phyloP scores from a whole-genome alignment of 37 sponge, comb jelly and placozoan species.

The Hexactinellida sp. region DNA sequence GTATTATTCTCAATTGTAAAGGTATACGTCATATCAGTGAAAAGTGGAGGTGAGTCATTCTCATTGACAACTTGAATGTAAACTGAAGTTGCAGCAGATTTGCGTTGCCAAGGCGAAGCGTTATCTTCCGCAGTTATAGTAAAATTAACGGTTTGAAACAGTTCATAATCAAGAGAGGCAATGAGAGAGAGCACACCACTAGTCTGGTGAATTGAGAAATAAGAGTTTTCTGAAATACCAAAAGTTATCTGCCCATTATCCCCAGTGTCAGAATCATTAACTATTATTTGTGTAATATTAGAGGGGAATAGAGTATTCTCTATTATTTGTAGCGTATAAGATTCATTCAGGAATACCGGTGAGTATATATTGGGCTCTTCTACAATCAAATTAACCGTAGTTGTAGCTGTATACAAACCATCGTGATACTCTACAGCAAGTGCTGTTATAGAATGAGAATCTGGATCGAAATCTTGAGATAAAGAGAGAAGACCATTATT shows the following conservation, averaged over 20 bases:
- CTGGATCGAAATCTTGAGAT: neutral
- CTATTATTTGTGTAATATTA: neutral
- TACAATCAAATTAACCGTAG: neutral
- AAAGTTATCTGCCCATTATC: neutral
- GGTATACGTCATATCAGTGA: neutral
- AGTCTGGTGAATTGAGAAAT: neutral
- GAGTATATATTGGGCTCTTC: neutral
- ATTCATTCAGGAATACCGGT: neutral
- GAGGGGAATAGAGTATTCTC: neutral
- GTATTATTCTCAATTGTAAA: neutral
- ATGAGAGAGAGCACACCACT: neutral
- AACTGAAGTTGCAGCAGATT: neutral
- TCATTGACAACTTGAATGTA: neutral
- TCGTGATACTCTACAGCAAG: neutral
- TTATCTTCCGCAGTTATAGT: constrained; percentile 6
- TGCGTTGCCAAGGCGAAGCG: neutral
- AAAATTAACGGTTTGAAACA: neutral
- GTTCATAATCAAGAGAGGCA: neutral
- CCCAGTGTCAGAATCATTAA: neutral
- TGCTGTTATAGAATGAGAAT: neutral
- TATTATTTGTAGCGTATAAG: neutral
- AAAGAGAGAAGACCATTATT: neutral
- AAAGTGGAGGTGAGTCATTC: neutral
- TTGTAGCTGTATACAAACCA: neutral
- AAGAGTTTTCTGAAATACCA: neutral